Percentiles rank a stretch among this genome's conserved stretches.
These are phyloP conservation scores for Epinephelus moara DNA, from an alignment of 2,113 vertebrate species.

Conservation along the genomic window DNA sequence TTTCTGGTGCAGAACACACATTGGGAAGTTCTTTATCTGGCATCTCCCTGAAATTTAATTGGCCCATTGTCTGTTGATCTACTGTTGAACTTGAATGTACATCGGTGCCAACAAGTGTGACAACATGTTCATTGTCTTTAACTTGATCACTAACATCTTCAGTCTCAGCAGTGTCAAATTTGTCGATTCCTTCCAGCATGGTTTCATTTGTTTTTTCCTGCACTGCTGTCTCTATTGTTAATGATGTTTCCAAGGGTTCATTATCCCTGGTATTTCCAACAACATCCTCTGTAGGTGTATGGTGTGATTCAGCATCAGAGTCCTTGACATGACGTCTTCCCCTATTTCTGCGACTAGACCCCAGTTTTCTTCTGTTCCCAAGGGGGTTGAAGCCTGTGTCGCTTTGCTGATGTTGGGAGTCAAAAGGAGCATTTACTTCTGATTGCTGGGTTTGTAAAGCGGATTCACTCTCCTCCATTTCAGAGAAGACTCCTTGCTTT, in stretches of 20 bases:
- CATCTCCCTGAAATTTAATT: neutral
- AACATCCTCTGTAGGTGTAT: neutral
- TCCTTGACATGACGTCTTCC: neutral
- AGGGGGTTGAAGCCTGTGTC: neutral
- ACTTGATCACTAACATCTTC: neutral
- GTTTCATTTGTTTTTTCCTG: slow-evolving; percentile 2
- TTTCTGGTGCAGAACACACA: neutral
- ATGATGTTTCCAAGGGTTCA: neutral
- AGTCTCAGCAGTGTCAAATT: neutral
- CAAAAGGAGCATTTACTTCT: neutral
- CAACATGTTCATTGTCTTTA: neutral
- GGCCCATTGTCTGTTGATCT: neutral
- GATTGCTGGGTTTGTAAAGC: slow-evolving; percentile 21
- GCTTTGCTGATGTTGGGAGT: neutral
- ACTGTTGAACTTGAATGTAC: neutral
- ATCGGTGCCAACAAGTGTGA: neutral
- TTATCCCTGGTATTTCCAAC: neutral
- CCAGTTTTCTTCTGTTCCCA: slow-evolving; percentile 54
- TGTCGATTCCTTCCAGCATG: neutral
- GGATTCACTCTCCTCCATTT: neutral
- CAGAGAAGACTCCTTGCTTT: neutral
- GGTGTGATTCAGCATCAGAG: neutral
- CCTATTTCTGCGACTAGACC: slow-evolving; percentile 53
- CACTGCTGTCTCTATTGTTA: neutral
- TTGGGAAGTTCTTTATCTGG: neutral